Evolutionary conservation across 2,888 invertebrate genomes (phyloP).

Genomic region (Suillia variegata): DNA sequence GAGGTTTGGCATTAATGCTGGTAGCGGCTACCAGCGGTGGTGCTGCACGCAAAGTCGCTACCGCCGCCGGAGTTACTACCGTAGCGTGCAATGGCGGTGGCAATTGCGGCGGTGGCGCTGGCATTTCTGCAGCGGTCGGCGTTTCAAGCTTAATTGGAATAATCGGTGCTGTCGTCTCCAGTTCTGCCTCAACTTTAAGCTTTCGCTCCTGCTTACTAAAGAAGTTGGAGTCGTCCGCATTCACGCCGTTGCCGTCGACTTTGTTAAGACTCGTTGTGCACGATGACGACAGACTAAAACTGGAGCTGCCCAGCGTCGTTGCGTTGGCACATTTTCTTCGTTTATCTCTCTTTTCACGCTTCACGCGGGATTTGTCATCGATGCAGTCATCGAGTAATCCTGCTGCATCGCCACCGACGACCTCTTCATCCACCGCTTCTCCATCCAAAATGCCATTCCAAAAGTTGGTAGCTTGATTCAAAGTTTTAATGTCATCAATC

Average conservation of each 20-base stretch:
- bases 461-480: conserved; percentile 59
- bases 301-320: conserved; percentile 37
- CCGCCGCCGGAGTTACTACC: conserved; percentile 18
- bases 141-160: conserved; percentile 5
- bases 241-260: conserved; percentile 24
- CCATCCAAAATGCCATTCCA: conserved; percentile 62
- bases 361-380: conserved; percentile 35
- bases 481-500: conserved; percentile 59
- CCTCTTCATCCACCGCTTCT: conserved; percentile 49
- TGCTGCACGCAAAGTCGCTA: neutral
- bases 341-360: conserved; percentile 19
- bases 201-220: conserved; percentile 38
- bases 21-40: too few species aligned
- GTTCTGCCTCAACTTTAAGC: conserved; percentile 6
- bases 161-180: conserved; percentile 32
- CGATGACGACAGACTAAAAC: conserved; percentile 29
- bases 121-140: conserved; percentile 12
- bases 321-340: conserved; percentile 25
- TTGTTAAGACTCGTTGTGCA: conserved; percentile 17
- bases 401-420: conserved; percentile 42
- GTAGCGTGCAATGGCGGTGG: conserved; percentile 19
- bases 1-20: neutral
- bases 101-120: conserved; percentile 9
- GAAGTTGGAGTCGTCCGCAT: conserved; percentile 48
- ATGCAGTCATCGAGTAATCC: conserved; percentile 53